These are phyloP conservation scores for Diachasma alloeum DNA, from an alignment of 1,140 invertebrate species.

Conservation along the genomic window DNA sequence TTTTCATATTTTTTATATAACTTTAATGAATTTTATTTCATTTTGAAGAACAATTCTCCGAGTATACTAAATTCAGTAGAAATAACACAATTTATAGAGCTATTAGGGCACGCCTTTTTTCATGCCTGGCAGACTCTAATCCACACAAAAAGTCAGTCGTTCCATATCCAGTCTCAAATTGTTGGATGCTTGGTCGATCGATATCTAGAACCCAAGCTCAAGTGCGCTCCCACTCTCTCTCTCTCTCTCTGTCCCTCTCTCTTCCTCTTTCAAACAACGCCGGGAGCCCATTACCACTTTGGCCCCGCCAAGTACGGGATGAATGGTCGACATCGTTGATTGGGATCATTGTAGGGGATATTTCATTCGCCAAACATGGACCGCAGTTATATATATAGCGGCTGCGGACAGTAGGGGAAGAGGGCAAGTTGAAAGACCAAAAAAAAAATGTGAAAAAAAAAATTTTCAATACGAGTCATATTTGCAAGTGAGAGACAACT, in stretches of 20 bases:
- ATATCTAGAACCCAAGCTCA: conserved; percentile 15
- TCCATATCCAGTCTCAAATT: conserved; percentile 1
- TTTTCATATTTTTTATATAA: too few relatives aligned
- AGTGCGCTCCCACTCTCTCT: too few relatives aligned
- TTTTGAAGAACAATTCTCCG: too few relatives aligned
- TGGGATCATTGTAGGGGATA: conserved; percentile 59
- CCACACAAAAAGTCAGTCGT: conserved; percentile 22
- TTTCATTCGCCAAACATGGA: conserved; percentile 58
- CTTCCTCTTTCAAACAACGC: background rate
- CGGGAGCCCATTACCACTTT: conserved; percentile 20
- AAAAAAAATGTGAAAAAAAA: too few relatives aligned
- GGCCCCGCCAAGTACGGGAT: background rate
- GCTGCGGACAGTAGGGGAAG: background rate
- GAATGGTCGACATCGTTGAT: conserved; percentile 46
- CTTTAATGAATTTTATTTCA: too few relatives aligned
- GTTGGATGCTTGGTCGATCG: background rate
- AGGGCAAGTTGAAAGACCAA: conserved; percentile 32
- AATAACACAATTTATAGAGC: too few relatives aligned
- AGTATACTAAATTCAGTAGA: too few relatives aligned
- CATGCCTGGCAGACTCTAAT: background rate
- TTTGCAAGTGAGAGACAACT: background rate
- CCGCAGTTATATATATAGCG: conserved; percentile 28
- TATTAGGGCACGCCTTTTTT: too few relatives aligned
- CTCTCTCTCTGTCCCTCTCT: background rate
- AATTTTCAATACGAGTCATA: background rate